Base-by-base conservation (phyloP, 2,797 vertebrate genomes). In the Amazona finschi region DNA sequence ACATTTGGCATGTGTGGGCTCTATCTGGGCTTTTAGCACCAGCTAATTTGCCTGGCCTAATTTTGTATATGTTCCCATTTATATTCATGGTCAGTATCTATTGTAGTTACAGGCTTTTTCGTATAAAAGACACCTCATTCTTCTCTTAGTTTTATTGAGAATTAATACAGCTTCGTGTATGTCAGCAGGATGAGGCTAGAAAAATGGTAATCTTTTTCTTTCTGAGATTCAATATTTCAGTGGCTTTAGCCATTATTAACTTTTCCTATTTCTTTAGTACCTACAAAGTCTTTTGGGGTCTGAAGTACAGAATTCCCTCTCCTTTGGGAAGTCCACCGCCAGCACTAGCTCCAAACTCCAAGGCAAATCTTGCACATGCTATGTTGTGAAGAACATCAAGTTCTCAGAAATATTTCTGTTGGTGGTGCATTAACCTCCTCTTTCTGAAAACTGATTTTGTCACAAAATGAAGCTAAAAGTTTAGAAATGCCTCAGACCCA, bases 41-140 rank as follows among this genome's bases (percentile, higher is more conserved):
- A 1, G 60, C 84, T 95, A 95, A 96, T 96, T 95, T 92, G 53
- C 72, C 72, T 90, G 75, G 75, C 53, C 85, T 93, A 82, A 93
- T 95, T 96, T 95, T 92, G 46, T 88, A 19, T 94, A 93, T 91
- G 71, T 89, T 93, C 55, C 79, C 89, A 91, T 96, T 96, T 90
- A 82, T 84, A 96, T 97, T 94, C 93, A 83, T 89, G 89, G 94
- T 93, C 92, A 90, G 91, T 88, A 61, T 57, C 84, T 89, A 58
- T 80, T 90, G 93, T 85, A 94, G 71, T 94, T 87, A 85, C 61
- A 87, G 74, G 38, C 61, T 95, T 95, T 93, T 79, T 91, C 46
- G 3, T 69, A 69, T 39, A 90, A 93, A 94, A 95, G 61, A 6
- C n/a, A 88, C 52, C 25, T 74, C 77, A 77, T 79, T 94, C 67